These are phyloP conservation scores for Pelochelys cantorii DNA, from an alignment of 2,797 vertebrate genomes.

Conservation along the genomic window DNA sequence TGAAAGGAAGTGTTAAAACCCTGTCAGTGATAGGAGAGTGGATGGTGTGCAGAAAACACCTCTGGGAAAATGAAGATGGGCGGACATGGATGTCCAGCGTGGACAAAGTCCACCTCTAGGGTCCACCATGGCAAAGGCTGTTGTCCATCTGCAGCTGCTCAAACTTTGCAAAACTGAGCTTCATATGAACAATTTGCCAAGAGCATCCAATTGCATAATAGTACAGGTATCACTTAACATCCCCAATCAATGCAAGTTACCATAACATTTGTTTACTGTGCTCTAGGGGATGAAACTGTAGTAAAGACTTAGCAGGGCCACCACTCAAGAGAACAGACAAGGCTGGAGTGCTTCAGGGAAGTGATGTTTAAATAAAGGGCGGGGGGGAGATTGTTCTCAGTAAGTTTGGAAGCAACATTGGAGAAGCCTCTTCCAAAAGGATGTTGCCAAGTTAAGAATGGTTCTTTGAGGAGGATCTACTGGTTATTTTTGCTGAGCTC, in stretches of 20 bases:
- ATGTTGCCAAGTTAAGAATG: conserved; percentile 4
- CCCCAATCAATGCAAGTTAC: background rate
- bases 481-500: background rate
- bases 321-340: background rate
- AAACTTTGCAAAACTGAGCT: background rate
- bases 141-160: background rate
- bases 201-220: background rate
- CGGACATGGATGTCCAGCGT: background rate
- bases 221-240: background rate
- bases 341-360: background rate
- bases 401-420: background rate
- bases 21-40: background rate
- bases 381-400: background rate
- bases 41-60: background rate
- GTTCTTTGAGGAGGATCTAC: background rate
- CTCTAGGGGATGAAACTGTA: background rate
- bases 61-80: background rate
- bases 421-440: background rate
- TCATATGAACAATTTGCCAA: background rate
- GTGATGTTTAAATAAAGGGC: background rate
- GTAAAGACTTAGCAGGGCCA: background rate
- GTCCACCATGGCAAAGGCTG: background rate
- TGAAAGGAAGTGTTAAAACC: background rate
- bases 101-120: background rate
- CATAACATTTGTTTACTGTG: background rate